Evolutionary conservation across 2,888 invertebrate species (phyloP), one percentile per base, ranked within the genome.

Genomic region (Phoenoteleia sp.): DNA sequence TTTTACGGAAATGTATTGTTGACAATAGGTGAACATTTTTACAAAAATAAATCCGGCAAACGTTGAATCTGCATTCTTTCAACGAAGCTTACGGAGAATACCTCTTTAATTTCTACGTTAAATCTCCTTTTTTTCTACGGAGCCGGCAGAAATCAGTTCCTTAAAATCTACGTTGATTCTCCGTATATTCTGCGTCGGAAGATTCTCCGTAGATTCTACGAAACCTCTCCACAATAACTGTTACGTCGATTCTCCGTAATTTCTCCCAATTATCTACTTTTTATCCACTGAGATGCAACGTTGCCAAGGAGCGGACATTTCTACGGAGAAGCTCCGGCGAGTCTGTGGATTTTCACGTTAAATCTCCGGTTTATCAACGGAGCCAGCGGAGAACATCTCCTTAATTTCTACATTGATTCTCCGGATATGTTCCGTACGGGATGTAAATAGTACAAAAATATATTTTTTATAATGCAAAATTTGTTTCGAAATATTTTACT

Each of bases 331-430:
- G 5, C 36, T 58, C 19, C 36, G 39, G 58, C 13, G 58, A 58
- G 21, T 29, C 58, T 58, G 39, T 19, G 21, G 21, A 58, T 58
- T 58, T 36, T 58, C 36, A 17, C 27, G 7, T 36, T 58, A 58
- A 58, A 36, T 58, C 58, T 58, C 36, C 36, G 58, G 9, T 21
- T 1, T 39, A 58, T 58, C 58, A 58, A 58, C 21, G 58, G 13
- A 58, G 39, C 29, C 36, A 58, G 33, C 13, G 58, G 58, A 58
- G 36, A 58, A 58, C 4, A 39, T 39, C 11, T 58, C 21, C 36
- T 13, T 58, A 36, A 58, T 36, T 58, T 58, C 58, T 58, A 3
- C 58, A 19, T 58, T 21, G 58, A 36, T 58, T 58, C 58, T 58
- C 58, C 36, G 36, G 36, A 13, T 58, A 21, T 58, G 58, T 33